Percentiles rank a stretch among this genome's conserved stretches.
These are phyloP conservation scores for Aradophagus sp. DNA, from an alignment of 1,140 invertebrate species.

Conservation along the genomic window DNA sequence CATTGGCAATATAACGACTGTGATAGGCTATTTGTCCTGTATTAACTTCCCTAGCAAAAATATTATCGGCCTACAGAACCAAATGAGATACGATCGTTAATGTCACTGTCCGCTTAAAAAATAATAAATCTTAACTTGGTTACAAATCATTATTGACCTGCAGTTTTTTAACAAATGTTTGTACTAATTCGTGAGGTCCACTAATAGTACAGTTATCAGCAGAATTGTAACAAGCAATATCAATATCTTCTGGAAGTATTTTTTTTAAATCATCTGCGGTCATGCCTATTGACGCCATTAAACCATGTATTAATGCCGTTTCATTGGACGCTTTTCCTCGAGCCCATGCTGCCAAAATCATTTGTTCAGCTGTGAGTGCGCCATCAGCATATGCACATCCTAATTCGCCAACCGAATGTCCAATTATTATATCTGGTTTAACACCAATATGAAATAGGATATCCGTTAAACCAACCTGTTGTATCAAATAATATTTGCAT, in stretches of 20 bases:
- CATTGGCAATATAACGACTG: slow-evolving; percentile 79
- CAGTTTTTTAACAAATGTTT: slow-evolving; percentile 66
- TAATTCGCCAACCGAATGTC: slow-evolving; percentile 96
- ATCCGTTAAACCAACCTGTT: slow-evolving; percentile 83
- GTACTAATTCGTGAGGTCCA: slow-evolving; percentile 76
- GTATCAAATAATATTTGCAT: too few species aligned
- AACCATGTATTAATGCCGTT: slow-evolving; percentile 82
- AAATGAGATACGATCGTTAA: too few species aligned
- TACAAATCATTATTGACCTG: too few species aligned
- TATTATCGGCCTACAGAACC: slow-evolving; percentile 75
- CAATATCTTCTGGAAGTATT: slow-evolving; percentile 75
- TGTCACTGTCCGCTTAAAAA: too few species aligned
- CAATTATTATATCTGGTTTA: slow-evolving; percentile 93
- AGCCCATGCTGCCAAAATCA: slow-evolving; percentile 93
- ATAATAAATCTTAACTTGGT: too few species aligned
- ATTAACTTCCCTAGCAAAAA: slow-evolving; percentile 85
- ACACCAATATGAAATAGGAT: slow-evolving; percentile 83
- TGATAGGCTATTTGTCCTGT: slow-evolving; percentile 84
- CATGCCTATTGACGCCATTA: slow-evolving; percentile 87
- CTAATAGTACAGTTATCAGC: slow-evolving; percentile 82
- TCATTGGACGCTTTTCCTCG: slow-evolving; percentile 87
- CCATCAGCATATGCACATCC: slow-evolving; percentile 98
- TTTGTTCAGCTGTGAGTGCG: slow-evolving; percentile 93
- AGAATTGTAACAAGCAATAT: slow-evolving; percentile 83
- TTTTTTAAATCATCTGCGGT: slow-evolving; percentile 76